Percentiles rank a stretch among this genome's conserved stretches.
These are phyloP conservation scores for Caranx ignobilis DNA, from an alignment of 2,113 vertebrate genomes.

Conservation along the genomic window DNA sequence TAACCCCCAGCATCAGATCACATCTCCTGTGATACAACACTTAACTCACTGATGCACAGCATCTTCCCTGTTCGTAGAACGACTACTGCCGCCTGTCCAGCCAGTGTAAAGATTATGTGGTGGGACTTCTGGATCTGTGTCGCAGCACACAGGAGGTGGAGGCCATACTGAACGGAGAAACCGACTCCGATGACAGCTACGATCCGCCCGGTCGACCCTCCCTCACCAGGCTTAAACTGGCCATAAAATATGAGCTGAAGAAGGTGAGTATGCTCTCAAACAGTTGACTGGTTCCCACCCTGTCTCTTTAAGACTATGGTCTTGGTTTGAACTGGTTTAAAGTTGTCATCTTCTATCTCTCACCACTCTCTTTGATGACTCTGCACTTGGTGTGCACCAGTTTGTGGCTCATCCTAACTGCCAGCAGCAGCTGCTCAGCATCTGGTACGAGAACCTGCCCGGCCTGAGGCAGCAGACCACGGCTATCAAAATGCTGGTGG, in stretches of 20 bases:
- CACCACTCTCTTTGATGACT: not conserved
- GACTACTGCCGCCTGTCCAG: slow-evolving; percentile 96
- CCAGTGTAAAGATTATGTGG: slow-evolving; percentile 99
- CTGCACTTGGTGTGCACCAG: slow-evolving; percentile 75
- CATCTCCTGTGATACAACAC: not conserved
- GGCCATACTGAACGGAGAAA: slow-evolving; percentile 94
- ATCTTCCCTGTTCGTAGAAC: slow-evolving; percentile 75
- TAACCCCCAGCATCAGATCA: not conserved
- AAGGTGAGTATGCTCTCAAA: slow-evolving; percentile 85
- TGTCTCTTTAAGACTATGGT: too few relatives aligned
- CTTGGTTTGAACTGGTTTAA: too few relatives aligned
- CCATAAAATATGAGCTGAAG: slow-evolving; percentile 98
- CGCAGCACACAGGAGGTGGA: slow-evolving; percentile 98
- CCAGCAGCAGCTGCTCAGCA: slow-evolving; percentile 97
- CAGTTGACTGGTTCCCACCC: not conserved
- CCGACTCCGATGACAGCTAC: slow-evolving; percentile 82
- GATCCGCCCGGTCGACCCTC: slow-evolving; percentile 87
- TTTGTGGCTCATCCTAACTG: slow-evolving; percentile 99
- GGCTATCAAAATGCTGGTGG: slow-evolving; percentile 93
- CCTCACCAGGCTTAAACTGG: slow-evolving; percentile 93
- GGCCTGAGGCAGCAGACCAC: slow-evolving; percentile 96
- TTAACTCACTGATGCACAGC: not conserved
- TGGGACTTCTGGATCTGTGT: slow-evolving; percentile 96
- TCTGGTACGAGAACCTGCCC: slow-evolving; percentile 97
- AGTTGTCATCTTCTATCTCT: not conserved